Evolutionary conservation across 2,888 invertebrate genomes (phyloP).

Genomic region (Drosophila differens): DNA sequence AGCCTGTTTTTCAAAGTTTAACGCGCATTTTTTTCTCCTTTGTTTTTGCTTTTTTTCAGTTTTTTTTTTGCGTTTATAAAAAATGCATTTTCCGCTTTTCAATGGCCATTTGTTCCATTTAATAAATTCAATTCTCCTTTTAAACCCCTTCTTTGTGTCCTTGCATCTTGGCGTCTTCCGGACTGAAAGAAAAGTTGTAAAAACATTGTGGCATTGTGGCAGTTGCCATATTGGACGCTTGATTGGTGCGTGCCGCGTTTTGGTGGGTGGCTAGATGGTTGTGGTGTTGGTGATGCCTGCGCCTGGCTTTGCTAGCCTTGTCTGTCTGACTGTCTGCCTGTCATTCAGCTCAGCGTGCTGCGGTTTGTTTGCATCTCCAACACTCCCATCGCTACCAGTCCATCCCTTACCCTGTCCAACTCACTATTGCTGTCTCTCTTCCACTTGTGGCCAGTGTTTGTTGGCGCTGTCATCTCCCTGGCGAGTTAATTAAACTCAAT

Average conservation of each 20-base stretch:
- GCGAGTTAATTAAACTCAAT: slow-evolving; percentile 85
- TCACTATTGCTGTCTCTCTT: background rate
- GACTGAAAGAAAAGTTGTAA: slow-evolving; percentile 31
- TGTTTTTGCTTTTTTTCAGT: background rate
- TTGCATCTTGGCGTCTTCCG: slow-evolving; percentile 13
- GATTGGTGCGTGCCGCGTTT: slow-evolving; percentile 35
- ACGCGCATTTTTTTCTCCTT: background rate
- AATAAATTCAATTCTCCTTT: background rate
- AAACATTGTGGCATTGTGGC: background rate
- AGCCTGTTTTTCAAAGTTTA: background rate
- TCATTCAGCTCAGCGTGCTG: slow-evolving; percentile 32
- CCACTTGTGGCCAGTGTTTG: slow-evolving; percentile 44
- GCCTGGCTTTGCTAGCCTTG: background rate
- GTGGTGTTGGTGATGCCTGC: background rate
- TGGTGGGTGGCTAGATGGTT: background rate
- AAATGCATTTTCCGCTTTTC: slow-evolving; percentile 37
- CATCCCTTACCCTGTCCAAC: background rate
- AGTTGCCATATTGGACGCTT: slow-evolving; percentile 19
- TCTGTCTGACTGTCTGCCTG: slow-evolving; percentile 2
- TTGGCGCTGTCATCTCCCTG: slow-evolving; percentile 78
- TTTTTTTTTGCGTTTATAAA: slow-evolving; percentile 20
- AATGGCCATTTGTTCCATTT: slow-evolving; percentile 22
- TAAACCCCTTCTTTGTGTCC: background rate
- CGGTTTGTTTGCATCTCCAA: slow-evolving; percentile 48
- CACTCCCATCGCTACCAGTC: background rate